A percentile compares a stretch with the other conserved stretches of the same genome.
phyloP scores from a whole-genome alignment of 1,140 invertebrate genomes.

The Drosophila dunni region DNA sequence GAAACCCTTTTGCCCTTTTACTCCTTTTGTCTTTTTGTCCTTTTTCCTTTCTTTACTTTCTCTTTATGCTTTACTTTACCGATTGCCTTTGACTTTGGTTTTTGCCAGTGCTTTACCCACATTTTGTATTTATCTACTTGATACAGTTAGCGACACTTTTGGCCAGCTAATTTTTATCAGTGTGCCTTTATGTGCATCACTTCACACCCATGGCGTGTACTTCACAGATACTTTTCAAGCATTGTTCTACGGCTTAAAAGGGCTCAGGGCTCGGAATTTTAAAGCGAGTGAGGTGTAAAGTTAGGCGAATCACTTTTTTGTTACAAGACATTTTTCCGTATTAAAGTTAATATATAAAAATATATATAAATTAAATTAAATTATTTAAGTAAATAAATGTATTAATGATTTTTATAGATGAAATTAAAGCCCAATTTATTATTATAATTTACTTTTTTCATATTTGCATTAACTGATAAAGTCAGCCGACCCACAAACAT shows the following conservation, averaged over 20 bases:
- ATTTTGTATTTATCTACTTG: slow-evolving; percentile 52
- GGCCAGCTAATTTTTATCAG: slow-evolving; percentile 52
- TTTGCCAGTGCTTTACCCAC: slow-evolving; percentile 13
- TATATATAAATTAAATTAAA: too few species aligned
- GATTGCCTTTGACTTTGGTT: slow-evolving; percentile 1
- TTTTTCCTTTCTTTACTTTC: background rate
- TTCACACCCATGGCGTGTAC: slow-evolving; percentile 46
- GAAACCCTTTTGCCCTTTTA: slow-evolving; percentile 29
- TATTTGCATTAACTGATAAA: too few species aligned
- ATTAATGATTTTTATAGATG: too few species aligned
- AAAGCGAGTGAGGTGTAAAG: background rate
- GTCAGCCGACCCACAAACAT: too few species aligned
- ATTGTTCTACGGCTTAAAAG: slow-evolving; percentile 47
- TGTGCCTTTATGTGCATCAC: slow-evolving; percentile 50
- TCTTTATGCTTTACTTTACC: background rate
- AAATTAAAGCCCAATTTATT: too few species aligned
- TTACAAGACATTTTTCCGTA: background rate
- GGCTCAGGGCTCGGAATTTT: slow-evolving; percentile 21
- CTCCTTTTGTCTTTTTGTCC: background rate
- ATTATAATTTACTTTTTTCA: too few species aligned
- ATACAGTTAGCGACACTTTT: slow-evolving; percentile 53
- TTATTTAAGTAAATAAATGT: too few species aligned
- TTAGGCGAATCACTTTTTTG: background rate
- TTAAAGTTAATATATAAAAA: background rate
- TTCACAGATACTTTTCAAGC: slow-evolving; percentile 50